phyloP scores from a whole-genome alignment of 2,113 vertebrate species.

The Phalacrocorax carbo region DNA sequence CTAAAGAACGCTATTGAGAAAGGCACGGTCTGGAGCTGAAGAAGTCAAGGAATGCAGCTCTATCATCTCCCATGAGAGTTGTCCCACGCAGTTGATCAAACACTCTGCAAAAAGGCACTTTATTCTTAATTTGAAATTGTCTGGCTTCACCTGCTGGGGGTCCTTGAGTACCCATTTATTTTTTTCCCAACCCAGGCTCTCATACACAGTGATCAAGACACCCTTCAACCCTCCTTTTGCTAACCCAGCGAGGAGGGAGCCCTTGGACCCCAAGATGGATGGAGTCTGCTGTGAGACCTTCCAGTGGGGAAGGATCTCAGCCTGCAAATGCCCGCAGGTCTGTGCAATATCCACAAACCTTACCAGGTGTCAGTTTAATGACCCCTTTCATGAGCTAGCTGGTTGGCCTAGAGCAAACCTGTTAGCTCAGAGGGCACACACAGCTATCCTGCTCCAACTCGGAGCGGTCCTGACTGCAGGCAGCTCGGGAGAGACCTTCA shows the following conservation, averaged over 20 bases:
- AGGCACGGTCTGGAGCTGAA: neutral
- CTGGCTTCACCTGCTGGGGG: neutral
- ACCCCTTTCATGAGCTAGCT: neutral
- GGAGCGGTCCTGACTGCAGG: neutral
- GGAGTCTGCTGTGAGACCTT: neutral
- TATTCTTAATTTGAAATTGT: neutral
- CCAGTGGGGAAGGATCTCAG: neutral
- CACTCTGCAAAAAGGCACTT: neutral
- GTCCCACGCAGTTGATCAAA: neutral
- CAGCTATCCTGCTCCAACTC: neutral
- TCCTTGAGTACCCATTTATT: neutral
- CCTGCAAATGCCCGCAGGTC: neutral
- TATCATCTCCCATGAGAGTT: fast-evolving
- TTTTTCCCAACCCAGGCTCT: neutral
- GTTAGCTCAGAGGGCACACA: too few relatives aligned
- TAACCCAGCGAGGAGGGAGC: neutral
- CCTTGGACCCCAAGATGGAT: neutral
- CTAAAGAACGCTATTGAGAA: fast-evolving
- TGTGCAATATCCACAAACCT: neutral
- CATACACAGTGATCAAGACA: neutral
- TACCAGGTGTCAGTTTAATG: neutral
- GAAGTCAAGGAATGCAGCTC: neutral
- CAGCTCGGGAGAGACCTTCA: neutral
- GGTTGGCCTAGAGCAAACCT: neutral
- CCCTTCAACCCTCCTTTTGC: neutral